Evolutionary conservation across 1,140 invertebrate species (phyloP), one percentile per base, ranked within the genome.

Genomic region (Zaprionus taronus): DNA sequence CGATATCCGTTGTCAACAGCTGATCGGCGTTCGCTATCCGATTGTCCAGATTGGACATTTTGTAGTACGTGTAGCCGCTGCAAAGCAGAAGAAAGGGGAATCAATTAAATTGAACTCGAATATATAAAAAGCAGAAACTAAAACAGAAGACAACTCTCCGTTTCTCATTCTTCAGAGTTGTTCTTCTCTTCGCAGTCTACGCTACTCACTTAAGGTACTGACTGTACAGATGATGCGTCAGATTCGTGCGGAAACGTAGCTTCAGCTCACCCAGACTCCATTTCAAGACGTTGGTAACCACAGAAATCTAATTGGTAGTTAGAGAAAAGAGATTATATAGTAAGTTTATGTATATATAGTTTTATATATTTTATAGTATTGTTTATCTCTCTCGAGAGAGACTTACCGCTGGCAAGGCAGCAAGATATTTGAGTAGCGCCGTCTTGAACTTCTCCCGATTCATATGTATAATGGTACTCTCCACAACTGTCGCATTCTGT

Each of bases 1-100:
- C 98, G 4, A 99, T 96, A 93, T 99, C 99, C 14, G 97, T 98
- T 6, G 98, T 99, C 47, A 99, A 93, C 24, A 99, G 94, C 93
- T 99, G 99, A 94, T 99, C 99, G 17, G 98, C 96, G 94, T 99
- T 99, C 5, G 97, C 95, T 93, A 99, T 99, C 90, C 98, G 94
- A 82, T 96, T 98, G 93, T 99, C 98, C 82, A 99, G 94, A 94
- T 99, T 99, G 70, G 96, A 97, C 95, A 99, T 98, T 94, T 99
- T 97, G 93, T 99, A 99, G 93, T 98, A 99, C 2, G 98, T 99
- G 90, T 98, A 98, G 53, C 97, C 97, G 83, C 97, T 98, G 93
- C 1, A 87, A 22, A 11, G 14, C n/a, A 6, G 14, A 47, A 53
- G 20, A 55, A 41, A 38, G 0, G 38, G 7, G 11, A 28, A n/a